Evolutionary conservation across 2,113 vertebrate species (phyloP).

Genomic region (Actenoides lindsayi): DNA sequence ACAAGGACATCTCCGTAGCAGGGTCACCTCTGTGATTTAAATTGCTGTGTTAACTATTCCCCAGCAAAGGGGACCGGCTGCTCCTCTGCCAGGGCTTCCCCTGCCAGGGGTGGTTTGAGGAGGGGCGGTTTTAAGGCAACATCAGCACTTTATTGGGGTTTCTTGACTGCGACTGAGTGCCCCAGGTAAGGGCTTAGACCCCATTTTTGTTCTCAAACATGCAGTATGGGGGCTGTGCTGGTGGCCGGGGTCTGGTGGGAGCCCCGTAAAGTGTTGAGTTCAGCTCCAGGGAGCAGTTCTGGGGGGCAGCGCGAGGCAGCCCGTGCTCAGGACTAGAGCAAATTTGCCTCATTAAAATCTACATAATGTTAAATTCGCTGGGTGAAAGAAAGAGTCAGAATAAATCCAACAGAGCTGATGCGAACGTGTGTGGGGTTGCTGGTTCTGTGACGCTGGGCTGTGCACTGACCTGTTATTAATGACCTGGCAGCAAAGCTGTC

Average conservation of each 20-base stretch:
- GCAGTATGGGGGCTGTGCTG: neutral
- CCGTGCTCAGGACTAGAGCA: neutral
- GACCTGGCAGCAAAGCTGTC: neutral
- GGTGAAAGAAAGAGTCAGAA: neutral
- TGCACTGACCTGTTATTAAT: neutral
- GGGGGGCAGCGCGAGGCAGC: neutral
- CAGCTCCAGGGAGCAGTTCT: neutral
- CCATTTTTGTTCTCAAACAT: rapidly evolving
- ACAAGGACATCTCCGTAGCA: neutral
- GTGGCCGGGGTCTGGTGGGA: neutral
- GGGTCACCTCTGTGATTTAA: neutral
- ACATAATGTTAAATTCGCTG: neutral
- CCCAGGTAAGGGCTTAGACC: neutral
- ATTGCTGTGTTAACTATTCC: neutral
- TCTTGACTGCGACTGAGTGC: too few species aligned
- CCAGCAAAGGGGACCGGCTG: rapidly evolving
- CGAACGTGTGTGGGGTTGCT: neutral
- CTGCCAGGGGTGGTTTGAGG: neutral
- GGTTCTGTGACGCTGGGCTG: neutral
- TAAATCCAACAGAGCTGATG: neutral
- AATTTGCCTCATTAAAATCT: neutral
- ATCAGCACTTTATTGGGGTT: rapidly evolving
- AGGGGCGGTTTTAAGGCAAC: neutral
- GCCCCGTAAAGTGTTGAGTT: neutral
- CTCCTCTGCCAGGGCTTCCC: neutral